Evolutionary conservation across 1,140 invertebrate species (phyloP).

Genomic region (Ceratitis capitata): DNA sequence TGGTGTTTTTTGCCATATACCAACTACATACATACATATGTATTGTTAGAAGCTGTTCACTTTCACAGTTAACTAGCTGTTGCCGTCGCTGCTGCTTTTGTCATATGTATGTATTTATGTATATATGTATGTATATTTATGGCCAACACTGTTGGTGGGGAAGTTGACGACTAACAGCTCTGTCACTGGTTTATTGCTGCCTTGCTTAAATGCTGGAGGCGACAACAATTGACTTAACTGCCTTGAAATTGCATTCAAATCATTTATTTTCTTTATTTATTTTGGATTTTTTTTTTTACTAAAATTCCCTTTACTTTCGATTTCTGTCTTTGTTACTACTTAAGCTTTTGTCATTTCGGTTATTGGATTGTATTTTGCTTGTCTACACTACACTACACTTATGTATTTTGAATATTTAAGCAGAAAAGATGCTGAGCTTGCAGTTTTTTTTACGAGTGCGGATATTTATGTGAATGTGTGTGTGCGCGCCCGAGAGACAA

Average conservation of each 20-base stretch:
- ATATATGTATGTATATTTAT: too few species aligned
- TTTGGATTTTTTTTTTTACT: not conserved
- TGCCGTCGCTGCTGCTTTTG: too few species aligned
- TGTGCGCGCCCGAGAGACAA: too few species aligned
- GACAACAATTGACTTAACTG: not conserved
- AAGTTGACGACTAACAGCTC: too few species aligned
- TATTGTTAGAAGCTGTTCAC: not conserved
- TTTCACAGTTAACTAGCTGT: not conserved
- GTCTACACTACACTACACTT: not conserved
- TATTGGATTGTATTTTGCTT: not conserved
- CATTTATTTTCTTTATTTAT: not conserved
- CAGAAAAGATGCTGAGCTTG: not conserved
- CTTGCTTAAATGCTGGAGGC: not conserved
- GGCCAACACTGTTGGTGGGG: too few species aligned
- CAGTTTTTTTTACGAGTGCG: not conserved
- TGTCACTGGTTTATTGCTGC: too few species aligned
- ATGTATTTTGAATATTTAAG: not conserved
- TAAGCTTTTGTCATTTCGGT: not conserved
- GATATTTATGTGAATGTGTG: too few species aligned
- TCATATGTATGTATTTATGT: too few species aligned
- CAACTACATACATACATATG: too few species aligned
- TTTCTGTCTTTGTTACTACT: not conserved
- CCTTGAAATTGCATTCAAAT: conserved; percentile 18
- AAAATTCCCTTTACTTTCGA: conserved; percentile 16
- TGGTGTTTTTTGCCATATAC: not conserved